Evolutionary conservation across 2,888 invertebrate genomes (phyloP), one percentile per base, ranked within the genome.

Genomic region (Scaptomyza reducta): DNA sequence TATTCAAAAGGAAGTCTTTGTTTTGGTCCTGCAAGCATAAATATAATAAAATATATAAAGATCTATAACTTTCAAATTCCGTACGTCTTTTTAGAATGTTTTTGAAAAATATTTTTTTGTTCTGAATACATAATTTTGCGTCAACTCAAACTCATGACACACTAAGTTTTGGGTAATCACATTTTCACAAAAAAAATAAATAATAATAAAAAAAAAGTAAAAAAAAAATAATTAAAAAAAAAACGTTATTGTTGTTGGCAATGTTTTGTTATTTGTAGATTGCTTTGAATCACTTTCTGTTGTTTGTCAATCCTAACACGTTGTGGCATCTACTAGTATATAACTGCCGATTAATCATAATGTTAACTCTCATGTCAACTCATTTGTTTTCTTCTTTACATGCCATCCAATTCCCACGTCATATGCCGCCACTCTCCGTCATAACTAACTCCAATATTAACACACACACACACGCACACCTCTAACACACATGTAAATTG

Each of bases 371-470:
- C 77, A 87, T 79, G 44, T 63, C 42, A 50, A 77, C 73, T 74
- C 81, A 78, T 82, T 85, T 84, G 70, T 88, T 89, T 74, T 70
- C 70, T 70, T 70, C 69, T 70, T 89, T 89, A 88, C 89, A 89
- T 89, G 90, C 89, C 89, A 89, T 89, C 84, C 82, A 85, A 74
- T 70, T 78, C 83, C 83, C 77, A 76, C 85, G 79, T 87, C 84
- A 80, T 77, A 77, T 71, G 77, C 77, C 77, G 74, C 63, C 69
- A 75, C 64, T 71, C 76, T 87, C 72, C 84, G 73, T 74, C 83
- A 80, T 76, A 67, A 79, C 59, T 70, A 74, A 81, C 35, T 22
- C 22, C 65, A 68, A 70, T 65, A 63, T 53, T 53, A 70, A 68
- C 47, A 3, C 22, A 22, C 22, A 22, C 35, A 4, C 41, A 5